phyloP scores from a whole-genome alignment of 2,888 invertebrate species.

The Drosophila mimica region DNA sequence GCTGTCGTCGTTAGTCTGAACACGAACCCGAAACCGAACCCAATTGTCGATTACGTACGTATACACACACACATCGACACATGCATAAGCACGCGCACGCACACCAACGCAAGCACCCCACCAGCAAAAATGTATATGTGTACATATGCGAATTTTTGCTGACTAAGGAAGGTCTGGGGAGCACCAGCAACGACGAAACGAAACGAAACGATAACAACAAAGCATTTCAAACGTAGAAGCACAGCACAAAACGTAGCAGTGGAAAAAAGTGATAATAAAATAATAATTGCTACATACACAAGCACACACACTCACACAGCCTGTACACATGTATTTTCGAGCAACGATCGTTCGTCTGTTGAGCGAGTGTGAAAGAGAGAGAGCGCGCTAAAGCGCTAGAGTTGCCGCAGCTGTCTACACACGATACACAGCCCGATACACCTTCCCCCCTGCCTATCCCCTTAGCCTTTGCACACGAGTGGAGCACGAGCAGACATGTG shows the following conservation, averaged over 20 bases:
- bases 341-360: slow-evolving; percentile 32
- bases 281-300: slow-evolving; percentile 74
- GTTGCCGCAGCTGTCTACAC: slow-evolving; percentile 72
- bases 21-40: slow-evolving; percentile 29
- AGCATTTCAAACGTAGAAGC: slow-evolving; percentile 72
- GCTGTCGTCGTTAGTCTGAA: slow-evolving; percentile 58
- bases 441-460: slow-evolving; percentile 11
- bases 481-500: slow-evolving; percentile 70
- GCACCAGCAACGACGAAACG: slow-evolving; percentile 70
- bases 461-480: slow-evolving; percentile 35
- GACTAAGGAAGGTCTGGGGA: slow-evolving; percentile 84
- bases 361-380: slow-evolving; percentile 10
- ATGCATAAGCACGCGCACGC: slow-evolving; percentile 68
- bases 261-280: slow-evolving; percentile 79
- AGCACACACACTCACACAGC: slow-evolving; percentile 24
- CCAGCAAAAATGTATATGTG: slow-evolving; percentile 46
- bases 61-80: slow-evolving; percentile 32
- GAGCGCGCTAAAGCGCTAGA: slow-evolving; percentile 52
- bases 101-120: slow-evolving; percentile 41
- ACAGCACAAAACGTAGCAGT: slow-evolving; percentile 67
- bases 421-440: slow-evolving; percentile 27
- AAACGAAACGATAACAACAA: slow-evolving; percentile 69
- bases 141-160: slow-evolving; percentile 77
- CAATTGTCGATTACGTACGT: slow-evolving; percentile 73
- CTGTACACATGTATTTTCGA: slow-evolving; percentile 5